A percentile compares a stretch with the other conserved stretches of the same genome.
Conservation (phyloP, 2,888 invertebrate genomes). For the Pegoplata infirma region DNA sequence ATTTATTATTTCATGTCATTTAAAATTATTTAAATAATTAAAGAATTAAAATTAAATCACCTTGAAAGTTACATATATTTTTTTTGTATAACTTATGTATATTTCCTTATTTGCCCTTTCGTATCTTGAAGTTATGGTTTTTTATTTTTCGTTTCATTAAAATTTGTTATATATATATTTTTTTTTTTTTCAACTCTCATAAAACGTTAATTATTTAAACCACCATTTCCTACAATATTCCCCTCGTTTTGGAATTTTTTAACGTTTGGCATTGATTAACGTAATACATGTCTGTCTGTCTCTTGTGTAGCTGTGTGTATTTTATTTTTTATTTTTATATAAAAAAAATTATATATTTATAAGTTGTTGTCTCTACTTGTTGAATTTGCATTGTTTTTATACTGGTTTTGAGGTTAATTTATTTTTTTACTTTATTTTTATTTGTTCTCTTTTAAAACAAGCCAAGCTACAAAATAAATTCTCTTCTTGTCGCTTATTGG, state of each 20-base stretch:
- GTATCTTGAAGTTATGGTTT: background rate
- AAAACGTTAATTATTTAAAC: conserved; percentile 22
- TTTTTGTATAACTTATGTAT: background rate
- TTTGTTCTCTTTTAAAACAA: conserved; percentile 2
- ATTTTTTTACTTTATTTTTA: conserved; percentile 10
- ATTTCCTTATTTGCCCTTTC: background rate
- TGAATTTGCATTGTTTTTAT: conserved; percentile 39
- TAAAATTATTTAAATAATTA: background rate
- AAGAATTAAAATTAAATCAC: background rate
- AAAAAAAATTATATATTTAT: background rate
- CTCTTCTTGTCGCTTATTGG: conserved; percentile 20
- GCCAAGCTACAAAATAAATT: conserved; percentile 18
- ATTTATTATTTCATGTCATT: too few relatives aligned
- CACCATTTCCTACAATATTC: conserved; percentile 28
- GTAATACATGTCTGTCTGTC: conserved; percentile 16
- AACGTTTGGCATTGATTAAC: conserved; percentile 40
- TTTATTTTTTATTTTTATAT: background rate
- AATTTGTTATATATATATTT: background rate
- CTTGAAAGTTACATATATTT: background rate
- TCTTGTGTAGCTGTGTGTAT: background rate
- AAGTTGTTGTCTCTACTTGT: conserved; percentile 22
- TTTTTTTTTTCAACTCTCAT: conserved; percentile 27
- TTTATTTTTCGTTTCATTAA: background rate
- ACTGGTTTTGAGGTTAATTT: conserved; percentile 37
- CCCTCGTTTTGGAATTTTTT: conserved; percentile 27